These are phyloP conservation scores for Sus scrofa DNA, from an alignment of 2,113 vertebrate genomes.

Conservation along the genomic window DNA sequence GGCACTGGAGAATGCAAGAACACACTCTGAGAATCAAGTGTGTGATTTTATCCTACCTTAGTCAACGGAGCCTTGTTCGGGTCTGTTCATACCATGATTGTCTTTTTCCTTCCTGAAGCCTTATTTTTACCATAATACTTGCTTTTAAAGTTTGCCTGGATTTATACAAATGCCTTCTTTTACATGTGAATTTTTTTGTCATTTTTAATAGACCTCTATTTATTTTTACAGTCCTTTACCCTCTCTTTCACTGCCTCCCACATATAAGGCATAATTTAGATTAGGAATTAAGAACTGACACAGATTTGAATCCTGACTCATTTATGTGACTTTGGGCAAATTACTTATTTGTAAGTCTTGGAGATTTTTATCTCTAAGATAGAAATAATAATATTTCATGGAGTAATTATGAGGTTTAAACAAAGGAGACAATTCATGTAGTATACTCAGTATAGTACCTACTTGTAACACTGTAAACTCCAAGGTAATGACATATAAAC, in stretches of 20 bases:
- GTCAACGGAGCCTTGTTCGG: neutral
- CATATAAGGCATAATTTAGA: neutral
- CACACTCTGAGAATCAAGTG: neutral
- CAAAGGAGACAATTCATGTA: neutral
- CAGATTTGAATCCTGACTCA: neutral
- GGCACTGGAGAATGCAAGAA: neutral
- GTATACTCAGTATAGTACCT: neutral
- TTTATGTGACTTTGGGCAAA: slow-evolving; percentile 1
- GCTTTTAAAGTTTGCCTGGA: neutral
- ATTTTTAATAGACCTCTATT: neutral
- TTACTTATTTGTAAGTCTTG: neutral
- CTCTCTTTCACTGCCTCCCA: neutral
- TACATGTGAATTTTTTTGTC: neutral
- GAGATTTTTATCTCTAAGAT: neutral
- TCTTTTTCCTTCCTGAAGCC: neutral
- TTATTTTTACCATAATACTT: neutral
- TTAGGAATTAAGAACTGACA: neutral
- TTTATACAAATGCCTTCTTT: slow-evolving; percentile 25
- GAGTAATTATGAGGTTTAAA: neutral
- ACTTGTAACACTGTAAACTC: neutral
- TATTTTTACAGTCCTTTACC: neutral
- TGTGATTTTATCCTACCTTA: neutral
- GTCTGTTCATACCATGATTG: neutral
- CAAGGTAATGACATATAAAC: neutral
- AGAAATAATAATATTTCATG: neutral